These are phyloP conservation scores for Nyctibius bracteatus DNA, from an alignment of 2,113 vertebrate genomes.

Conservation along the genomic window DNA sequence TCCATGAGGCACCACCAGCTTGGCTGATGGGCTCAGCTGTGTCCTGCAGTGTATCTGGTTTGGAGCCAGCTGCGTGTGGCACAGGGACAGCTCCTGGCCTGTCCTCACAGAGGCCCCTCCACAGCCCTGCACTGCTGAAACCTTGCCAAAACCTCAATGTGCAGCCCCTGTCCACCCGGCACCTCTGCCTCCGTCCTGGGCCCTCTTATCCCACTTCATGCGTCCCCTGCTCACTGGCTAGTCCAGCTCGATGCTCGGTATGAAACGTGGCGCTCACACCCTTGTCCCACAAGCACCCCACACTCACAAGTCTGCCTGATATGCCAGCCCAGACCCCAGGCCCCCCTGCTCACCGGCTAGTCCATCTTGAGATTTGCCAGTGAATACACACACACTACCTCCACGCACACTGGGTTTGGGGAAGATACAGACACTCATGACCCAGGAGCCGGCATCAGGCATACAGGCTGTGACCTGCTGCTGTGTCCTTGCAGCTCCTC, in stretches of 20 bases:
- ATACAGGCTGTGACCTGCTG: neutral
- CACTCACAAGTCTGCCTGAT: neutral
- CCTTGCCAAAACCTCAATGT: neutral
- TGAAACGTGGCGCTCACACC: neutral
- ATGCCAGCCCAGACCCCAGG: neutral
- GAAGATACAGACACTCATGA: neutral
- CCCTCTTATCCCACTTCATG: neutral
- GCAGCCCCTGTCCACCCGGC: neutral
- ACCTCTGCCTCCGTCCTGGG: neutral
- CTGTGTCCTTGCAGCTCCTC: neutral
- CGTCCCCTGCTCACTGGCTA: neutral
- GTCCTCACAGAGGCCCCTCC: neutral
- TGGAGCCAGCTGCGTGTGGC: neutral
- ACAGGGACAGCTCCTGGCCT: neutral
- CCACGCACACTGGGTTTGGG: rapidly evolving
- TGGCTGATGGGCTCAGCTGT: neutral
- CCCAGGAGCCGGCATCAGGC: neutral
- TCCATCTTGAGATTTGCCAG: neutral
- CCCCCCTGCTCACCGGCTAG: neutral
- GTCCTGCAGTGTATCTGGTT: neutral
- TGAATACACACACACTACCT: neutral
- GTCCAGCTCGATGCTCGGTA: neutral
- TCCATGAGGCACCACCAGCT: neutral
- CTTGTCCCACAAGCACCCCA: rapidly evolving
- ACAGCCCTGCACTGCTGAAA: neutral